Base-by-base conservation (phyloP, 1,140 invertebrate genomes). In the Hyposmocoma kahamanoa region DNA sequence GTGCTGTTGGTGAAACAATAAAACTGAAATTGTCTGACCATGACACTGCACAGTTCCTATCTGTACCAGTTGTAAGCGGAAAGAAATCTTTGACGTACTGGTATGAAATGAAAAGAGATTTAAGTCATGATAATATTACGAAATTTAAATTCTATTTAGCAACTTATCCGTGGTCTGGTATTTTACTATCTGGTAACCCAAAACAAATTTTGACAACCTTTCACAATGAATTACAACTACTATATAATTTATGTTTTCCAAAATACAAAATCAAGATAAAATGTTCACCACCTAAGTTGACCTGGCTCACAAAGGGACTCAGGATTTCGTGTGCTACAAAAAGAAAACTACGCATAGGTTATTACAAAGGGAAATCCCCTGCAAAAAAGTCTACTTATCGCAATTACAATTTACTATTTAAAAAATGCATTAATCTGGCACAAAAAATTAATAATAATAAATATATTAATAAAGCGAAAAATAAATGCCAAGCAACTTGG, bases 401-500 rank as follows among this genome's bases (percentile, higher is more conserved):
- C 13, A 44, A 44, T 15, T 44, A 26, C 18, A 28, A 13, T 15
- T 26, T 9, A 44, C n/a, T 44, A 15, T 17, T 44, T 13, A 38
- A 38, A 38, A 38, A 38, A 17, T 28, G 22, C 18, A 44, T 44
- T 22, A 26, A 11, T 13, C 0, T n/a, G 6, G 42, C 42, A 10
- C 42, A 44, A 44, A 44, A 44, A 26, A 21, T 26, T 5, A 22
- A 22, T 18, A 44, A 44, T 18, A 15, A 15, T 26, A 26, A 26
- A 4, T 28, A 26, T 28, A 13, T 44, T 17, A 44, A 11, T 11
- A 21, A 26, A 9, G n/a, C 42, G 1, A 44, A 44, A 28, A 44
- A 44, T 22, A 18, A 13, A 28, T 44, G 42, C 18, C n/a, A 26
- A 10, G 42, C 42, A 26, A 44, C 42, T n/a, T 44, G 42, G 42